Evolutionary conservation across 2,797 vertebrate species (phyloP).

Genomic region (Toxotes lorentzi): DNA sequence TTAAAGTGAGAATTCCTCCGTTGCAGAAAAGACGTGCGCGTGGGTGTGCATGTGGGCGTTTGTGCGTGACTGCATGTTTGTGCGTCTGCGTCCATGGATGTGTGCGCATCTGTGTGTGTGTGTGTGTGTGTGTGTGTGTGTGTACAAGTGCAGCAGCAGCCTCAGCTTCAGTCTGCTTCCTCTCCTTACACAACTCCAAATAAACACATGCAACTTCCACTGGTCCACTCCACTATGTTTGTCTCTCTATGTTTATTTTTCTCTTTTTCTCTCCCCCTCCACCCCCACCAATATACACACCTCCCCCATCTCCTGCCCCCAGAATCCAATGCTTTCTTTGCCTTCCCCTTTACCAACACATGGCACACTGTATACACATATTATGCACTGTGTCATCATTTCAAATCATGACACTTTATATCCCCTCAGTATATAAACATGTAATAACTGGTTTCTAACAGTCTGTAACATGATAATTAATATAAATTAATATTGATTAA

Average conservation of each 20-base stretch:
- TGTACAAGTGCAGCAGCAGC: slow-evolving; percentile 45
- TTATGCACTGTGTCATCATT: background rate
- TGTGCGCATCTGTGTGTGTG: slow-evolving; percentile 12
- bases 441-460: background rate
- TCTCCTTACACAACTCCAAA: slow-evolving; percentile 78
- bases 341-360: slow-evolving; percentile 28
- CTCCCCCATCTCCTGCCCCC: slow-evolving; percentile 44
- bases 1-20: slow-evolving; percentile 82
- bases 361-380: background rate
- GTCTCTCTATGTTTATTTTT: slow-evolving; percentile 79
- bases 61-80: slow-evolving; percentile 25
- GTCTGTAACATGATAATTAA: background rate
- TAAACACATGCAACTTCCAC: slow-evolving; percentile 75
- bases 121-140: slow-evolving; percentile 22
- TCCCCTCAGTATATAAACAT: background rate
- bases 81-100: slow-evolving; percentile 5
- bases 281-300: slow-evolving; percentile 11
- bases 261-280: slow-evolving; percentile 45
- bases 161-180: slow-evolving; percentile 70
- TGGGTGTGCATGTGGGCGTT: slow-evolving; percentile 22
- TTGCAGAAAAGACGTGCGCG: slow-evolving; percentile 56
- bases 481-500: background rate
- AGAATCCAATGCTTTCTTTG: slow-evolving; percentile 56
- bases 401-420: background rate
- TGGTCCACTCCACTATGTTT: slow-evolving; percentile 73